Evolutionary conservation across 2,113 vertebrate species (phyloP).

Genomic region (Paraplagusia blochii): DNA sequence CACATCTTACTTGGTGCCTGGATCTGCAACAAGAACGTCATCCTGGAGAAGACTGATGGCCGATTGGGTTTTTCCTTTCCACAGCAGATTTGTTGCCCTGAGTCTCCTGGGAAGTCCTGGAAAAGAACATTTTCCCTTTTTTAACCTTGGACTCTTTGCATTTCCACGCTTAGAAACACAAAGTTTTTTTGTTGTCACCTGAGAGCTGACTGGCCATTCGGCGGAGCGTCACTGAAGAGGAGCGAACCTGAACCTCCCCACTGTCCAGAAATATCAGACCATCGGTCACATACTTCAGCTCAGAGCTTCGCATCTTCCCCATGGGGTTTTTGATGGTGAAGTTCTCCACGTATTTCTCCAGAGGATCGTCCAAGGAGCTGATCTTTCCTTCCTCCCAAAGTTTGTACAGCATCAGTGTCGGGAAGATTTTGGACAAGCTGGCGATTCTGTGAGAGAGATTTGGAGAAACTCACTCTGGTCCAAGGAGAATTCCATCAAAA

Average conservation of each 20-base stretch:
- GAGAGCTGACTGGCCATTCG: conserved; percentile 91
- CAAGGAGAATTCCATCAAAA: too few relatives aligned
- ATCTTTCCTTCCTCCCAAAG: conserved; percentile 92
- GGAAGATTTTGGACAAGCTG: conserved; percentile 92
- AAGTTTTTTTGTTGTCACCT: conserved; percentile 40
- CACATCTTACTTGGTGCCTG: conserved; percentile 84
- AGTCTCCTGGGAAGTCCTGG: conserved; percentile 87
- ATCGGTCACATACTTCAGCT: conserved; percentile 76
- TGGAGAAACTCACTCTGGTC: too few relatives aligned
- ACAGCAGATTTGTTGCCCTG: conserved; percentile 84
- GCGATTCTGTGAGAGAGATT: conserved; percentile 77
- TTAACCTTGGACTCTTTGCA: too few relatives aligned
- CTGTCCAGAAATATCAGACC: conserved; percentile 81
- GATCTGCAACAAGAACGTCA: conserved; percentile 86
- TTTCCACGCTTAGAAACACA: too few relatives aligned
- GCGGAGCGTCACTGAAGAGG: conserved; percentile 84
- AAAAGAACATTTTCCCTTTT: conserved; percentile 5
- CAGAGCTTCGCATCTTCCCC: conserved; percentile 72
- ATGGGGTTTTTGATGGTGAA: conserved; percentile 90
- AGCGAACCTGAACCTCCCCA: conserved; percentile 70
- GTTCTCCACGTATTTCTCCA: conserved; percentile 84
- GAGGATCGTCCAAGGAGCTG: conserved; percentile 85
- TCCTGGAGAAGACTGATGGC: conserved; percentile 85
- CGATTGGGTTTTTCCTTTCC: conserved; percentile 85
- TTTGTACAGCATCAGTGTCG: conserved; percentile 88